These are phyloP conservation scores for Myodes glareolus DNA, from an alignment of 2,113 vertebrate species.

Conservation along the genomic window DNA sequence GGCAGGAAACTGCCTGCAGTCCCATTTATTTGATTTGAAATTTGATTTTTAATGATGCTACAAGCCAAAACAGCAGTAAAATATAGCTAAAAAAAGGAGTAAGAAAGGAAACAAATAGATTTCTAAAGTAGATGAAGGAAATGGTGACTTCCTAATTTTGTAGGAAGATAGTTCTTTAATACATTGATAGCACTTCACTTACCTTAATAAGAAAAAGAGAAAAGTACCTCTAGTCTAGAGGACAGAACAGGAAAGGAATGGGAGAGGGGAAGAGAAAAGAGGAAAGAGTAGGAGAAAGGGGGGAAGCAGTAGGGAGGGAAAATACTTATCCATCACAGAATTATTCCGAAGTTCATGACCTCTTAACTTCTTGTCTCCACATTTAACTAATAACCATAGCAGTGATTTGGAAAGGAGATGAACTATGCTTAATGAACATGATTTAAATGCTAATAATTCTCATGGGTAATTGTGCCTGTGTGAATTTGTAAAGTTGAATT, in stretches of 20 bases:
- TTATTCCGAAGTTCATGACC: background rate
- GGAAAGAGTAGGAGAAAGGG: too few species aligned
- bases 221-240: background rate
- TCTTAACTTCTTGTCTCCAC: background rate
- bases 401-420: background rate
- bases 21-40: background rate
- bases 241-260: background rate
- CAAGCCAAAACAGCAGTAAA: background rate
- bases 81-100: background rate
- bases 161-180: background rate
- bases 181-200: background rate
- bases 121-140: background rate
- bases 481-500: slow-evolving; percentile 22
- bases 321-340: background rate
- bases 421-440: background rate
- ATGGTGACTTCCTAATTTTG: background rate
- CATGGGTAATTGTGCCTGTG: background rate
- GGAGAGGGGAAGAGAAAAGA: background rate
- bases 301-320: background rate
- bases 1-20: background rate
- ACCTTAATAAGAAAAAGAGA: background rate
- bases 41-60: background rate
- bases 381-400: background rate
- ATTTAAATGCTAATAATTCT: background rate
- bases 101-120: background rate